A percentile compares a stretch with the other conserved stretches of the same genome.
phyloP scores from a whole-genome alignment of 2,888 invertebrate genomes.

The Pheosia gnoma region DNA sequence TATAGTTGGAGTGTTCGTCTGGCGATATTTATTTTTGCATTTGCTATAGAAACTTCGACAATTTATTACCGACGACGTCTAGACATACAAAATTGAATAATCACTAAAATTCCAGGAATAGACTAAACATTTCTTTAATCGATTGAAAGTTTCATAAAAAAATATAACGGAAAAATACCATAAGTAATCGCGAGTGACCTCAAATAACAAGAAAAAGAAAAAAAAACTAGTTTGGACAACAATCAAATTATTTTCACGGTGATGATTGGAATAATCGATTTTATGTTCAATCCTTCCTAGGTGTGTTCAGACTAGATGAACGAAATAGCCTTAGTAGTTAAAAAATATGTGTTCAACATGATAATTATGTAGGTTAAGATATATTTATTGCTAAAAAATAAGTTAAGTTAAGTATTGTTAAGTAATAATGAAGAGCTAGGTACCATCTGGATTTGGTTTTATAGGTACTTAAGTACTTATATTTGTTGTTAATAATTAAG shows the following conservation, averaged over 20 bases:
- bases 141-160: conserved; percentile 2
- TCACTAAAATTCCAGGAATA: conserved; percentile 4
- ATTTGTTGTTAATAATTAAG: no score
- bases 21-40: neutral
- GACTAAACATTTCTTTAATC: neutral
- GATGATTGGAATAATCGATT: conserved; percentile 9
- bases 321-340: no score
- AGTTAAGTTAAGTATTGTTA: no score
- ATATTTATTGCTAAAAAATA: no score
- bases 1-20: no score
- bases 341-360: no score
- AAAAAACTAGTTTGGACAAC: conserved; percentile 6
- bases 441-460: no score
- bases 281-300: conserved; percentile 8
- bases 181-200: conserved; percentile 1
- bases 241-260: conserved; percentile 18
- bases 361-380: neutral
- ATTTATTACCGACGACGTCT: neutral
- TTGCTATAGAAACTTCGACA: neutral
- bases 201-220: conserved; percentile 2
- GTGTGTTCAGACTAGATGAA: neutral
- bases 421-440: no score
- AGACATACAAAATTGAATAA: neutral
- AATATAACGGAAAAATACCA: conserved; percentile 9
- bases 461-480: no score